Base-by-base conservation (phyloP, 2,888 invertebrate species). In the Timema cristinae region DNA sequence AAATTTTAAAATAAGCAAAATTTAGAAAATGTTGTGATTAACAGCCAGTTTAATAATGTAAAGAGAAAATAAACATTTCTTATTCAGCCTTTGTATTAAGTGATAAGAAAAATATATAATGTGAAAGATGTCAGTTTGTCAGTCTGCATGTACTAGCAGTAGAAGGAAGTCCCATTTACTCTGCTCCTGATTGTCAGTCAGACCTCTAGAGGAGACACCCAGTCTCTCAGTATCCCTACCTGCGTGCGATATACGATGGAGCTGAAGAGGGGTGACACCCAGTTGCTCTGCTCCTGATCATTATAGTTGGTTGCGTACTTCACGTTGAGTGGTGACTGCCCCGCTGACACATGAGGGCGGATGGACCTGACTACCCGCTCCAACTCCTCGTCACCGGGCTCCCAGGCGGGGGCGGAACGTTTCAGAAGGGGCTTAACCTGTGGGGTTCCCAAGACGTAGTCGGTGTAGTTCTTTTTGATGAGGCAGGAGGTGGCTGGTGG, bases 401-500 rank as follows among this genome's bases (percentile, higher is more conserved):
- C 66, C 11, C 47, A 10, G n/a, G 54, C 13, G 61, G 73, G 73
- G 32, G 50, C n/a, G 54, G 67, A 9, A 50, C 69, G 15, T 59
- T 16, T 72, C 66, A 77, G 75, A 32, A 32, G 32, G 32, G 32
- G 32, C 32, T 32, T 32, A 1, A 82, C 77, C 66, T 85, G 85
- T n/a, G 90, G 90, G 16, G 86, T 82, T 59, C 85, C 87, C 69
- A 94, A 83, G 74, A 86, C 84, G 79, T 87, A 87, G 51, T 89
- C 86, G 2, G 91, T 90, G 73, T 85, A 83, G 79, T 92, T 91
- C 72, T 84, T 84, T 9, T 80, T 79, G 6, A 83, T 79, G 80
- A 97, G 89, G 82, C 97, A 98, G n/a, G 92, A 90, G 70, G 94
- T 91, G 1, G 97, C 93, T 59, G 94, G 92, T 0, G 98, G 98